Conservation (phyloP, 2,888 invertebrate species). For the Magallana nippona region DNA sequence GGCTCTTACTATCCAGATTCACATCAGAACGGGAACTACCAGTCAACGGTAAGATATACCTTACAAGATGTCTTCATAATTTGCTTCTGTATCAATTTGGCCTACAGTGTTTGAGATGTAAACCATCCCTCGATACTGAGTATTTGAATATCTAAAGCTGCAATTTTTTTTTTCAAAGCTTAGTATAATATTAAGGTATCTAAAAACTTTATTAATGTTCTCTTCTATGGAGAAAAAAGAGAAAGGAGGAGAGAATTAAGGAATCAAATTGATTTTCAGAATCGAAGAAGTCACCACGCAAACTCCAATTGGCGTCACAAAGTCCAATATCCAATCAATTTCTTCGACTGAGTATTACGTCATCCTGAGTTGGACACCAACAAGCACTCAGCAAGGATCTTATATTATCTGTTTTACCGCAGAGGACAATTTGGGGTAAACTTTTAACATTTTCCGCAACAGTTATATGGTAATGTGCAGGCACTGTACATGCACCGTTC, state of each 20-base stretch:
- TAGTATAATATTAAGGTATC: too few species aligned
- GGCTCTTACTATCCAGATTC: not conserved
- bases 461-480: too few species aligned
- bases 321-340: not conserved
- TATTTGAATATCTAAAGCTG: too few species aligned
- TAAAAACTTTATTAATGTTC: too few species aligned
- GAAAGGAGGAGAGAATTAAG: too few species aligned
- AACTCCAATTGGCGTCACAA: not conserved
- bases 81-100: too few species aligned
- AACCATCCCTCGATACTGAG: too few species aligned
- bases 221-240: too few species aligned
- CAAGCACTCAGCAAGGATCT: not conserved
- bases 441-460: too few species aligned
- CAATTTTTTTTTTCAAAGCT: too few species aligned
- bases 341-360: not conserved
- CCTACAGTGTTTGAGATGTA: too few species aligned
- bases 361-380: not conserved
- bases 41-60: not conserved
- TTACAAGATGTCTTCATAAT: not conserved
- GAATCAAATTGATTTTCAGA: not conserved
- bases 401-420: slow-evolving; percentile 11
- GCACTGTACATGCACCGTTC: too few species aligned
- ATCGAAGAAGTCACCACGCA: not conserved
- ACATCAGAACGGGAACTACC: not conserved
- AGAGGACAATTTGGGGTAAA: slow-evolving; percentile 15